A percentile compares a stretch with the other conserved stretches of the same genome.
phyloP scores from a whole-genome alignment of 2,113 vertebrate species.

The Channa argus region DNA sequence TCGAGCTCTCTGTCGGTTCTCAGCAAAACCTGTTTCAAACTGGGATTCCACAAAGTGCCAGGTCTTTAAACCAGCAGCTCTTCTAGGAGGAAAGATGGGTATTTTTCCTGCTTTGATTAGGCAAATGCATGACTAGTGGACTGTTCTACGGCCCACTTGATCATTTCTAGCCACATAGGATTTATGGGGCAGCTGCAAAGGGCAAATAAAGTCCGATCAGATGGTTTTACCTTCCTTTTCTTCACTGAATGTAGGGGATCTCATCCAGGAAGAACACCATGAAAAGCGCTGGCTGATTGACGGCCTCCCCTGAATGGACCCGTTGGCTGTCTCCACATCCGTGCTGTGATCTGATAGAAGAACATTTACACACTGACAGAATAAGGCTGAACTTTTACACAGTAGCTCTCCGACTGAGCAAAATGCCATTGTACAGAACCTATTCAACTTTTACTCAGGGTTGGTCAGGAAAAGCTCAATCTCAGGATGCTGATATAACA shows the following conservation, averaged over 20 bases:
- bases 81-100: background rate
- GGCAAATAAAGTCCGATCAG: background rate
- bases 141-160: background rate
- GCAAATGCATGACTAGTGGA: background rate
- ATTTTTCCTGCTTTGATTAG: background rate
- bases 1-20: background rate
- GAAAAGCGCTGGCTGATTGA: background rate
- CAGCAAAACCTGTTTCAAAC: constrained; percentile 22
- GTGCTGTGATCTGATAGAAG: background rate
- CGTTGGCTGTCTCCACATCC: background rate
- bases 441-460: no score
- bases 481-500: no score
- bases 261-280: background rate
- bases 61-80: background rate
- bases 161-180: background rate
- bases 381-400: constrained; percentile 2
- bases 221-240: constrained; percentile 1
- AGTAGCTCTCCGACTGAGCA: background rate
- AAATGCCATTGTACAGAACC: background rate
- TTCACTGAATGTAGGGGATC: background rate
- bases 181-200: background rate
- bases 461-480: no score
- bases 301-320: background rate
- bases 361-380: background rate
- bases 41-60: background rate